Percentiles rank a stretch among this genome's conserved stretches.
Conservation (phyloP, 2,113 vertebrate species). For the Dinomys branickii region DNA sequence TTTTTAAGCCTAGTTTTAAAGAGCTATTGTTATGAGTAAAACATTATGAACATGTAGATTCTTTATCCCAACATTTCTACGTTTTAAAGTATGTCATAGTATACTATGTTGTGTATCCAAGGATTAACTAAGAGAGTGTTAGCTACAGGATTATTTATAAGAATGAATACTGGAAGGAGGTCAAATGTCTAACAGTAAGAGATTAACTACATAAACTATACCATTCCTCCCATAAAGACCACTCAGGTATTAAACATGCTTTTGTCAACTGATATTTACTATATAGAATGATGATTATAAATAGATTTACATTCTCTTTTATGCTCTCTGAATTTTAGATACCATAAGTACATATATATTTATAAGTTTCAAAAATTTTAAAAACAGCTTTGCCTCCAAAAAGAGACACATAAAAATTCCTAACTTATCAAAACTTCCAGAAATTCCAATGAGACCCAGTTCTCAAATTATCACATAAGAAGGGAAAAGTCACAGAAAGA, state of each 20-base stretch:
- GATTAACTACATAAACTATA: neutral
- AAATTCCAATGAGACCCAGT: neutral
- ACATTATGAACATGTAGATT: neutral
- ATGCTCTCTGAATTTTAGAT: neutral
- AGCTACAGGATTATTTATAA: neutral
- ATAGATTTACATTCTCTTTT: conserved; percentile 41
- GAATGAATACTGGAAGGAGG: neutral
- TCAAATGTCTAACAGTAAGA: neutral
- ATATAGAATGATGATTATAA: neutral
- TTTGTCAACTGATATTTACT: conserved; percentile 13
- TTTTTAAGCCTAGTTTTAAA: neutral
- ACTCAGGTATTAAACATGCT: neutral
- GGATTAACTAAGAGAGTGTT: neutral
- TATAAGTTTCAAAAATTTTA: conserved; percentile 16
- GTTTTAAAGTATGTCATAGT: conserved; percentile 14
- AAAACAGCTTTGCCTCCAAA: neutral
- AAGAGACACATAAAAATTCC: conserved; percentile 29
- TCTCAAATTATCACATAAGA: neutral
- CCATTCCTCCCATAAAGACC: neutral
- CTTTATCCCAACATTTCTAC: neutral
- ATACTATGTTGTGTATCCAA: neutral
- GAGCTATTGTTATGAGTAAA: neutral
- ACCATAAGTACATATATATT: neutral
- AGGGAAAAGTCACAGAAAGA: neutral
- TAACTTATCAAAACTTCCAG: neutral